phyloP scores from a whole-genome alignment of 2,113 vertebrate species.

The Perca schrenkii region DNA sequence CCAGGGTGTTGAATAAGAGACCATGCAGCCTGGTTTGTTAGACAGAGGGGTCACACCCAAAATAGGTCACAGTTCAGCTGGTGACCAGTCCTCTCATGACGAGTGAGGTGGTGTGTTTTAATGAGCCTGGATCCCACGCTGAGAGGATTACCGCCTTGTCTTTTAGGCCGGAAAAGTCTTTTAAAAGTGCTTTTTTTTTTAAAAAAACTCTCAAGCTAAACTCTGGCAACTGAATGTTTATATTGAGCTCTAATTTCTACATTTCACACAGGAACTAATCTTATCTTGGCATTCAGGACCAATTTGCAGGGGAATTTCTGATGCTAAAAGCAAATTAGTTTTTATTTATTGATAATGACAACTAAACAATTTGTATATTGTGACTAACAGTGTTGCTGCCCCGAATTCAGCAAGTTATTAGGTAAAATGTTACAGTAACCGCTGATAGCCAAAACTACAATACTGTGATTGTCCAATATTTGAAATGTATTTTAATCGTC shows the following conservation, averaged over 20 bases:
- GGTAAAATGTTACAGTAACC: neutral
- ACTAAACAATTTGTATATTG: neutral
- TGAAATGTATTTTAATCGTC: neutral
- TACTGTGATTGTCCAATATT: neutral
- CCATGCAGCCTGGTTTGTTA: conserved; percentile 58
- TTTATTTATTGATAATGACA: neutral
- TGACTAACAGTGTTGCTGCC: neutral
- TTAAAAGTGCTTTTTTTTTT: conserved; percentile 1
- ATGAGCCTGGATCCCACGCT: conserved; percentile 74
- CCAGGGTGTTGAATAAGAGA: conserved; percentile 75
- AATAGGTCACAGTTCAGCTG: conserved; percentile 77
- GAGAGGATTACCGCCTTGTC: conserved; percentile 71
- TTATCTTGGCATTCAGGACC: neutral
- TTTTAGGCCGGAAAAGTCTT: conserved; percentile 44
- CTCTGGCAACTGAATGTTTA: conserved; percentile 28
- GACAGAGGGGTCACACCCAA: conserved; percentile 69
- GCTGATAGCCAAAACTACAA: neutral
- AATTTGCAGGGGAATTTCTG: neutral
- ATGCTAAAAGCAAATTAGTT: neutral
- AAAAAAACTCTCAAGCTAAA: conserved; percentile 7
- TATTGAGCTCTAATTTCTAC: neutral
- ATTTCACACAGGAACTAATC: neutral
- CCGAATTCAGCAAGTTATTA: neutral
- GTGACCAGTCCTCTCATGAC: conserved; percentile 43
- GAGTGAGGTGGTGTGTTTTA: conserved; percentile 66